Conservation (phyloP, 2,888 invertebrate species). For the Margaritifera margaritifera region DNA sequence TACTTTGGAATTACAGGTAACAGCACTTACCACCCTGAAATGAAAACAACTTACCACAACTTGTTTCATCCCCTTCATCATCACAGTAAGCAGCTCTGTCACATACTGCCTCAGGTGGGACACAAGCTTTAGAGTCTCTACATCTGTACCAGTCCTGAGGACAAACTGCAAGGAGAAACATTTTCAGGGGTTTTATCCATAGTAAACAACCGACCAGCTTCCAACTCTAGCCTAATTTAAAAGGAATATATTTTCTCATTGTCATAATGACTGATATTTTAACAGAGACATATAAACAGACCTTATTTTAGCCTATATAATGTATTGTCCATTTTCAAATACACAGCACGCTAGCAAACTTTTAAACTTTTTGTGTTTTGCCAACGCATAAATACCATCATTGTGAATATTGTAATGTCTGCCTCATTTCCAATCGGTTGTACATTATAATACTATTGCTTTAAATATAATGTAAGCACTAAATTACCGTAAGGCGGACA, state of each 20-base stretch:
- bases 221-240: too few relatives aligned
- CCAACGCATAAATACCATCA: not conserved
- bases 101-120: conserved; percentile 31
- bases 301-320: too few relatives aligned
- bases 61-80: conserved; percentile 44
- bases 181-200: not conserved
- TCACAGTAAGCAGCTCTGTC: conserved; percentile 43
- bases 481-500: conserved; percentile 55
- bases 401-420: too few relatives aligned
- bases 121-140: conserved; percentile 34
- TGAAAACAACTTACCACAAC: conserved; percentile 32
- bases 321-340: too few relatives aligned
- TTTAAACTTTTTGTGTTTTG: not conserved
- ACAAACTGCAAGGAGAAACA: conserved; percentile 33
- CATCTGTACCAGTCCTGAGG: conserved; percentile 33
- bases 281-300: too few relatives aligned
- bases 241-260: too few relatives aligned
- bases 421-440: too few relatives aligned
- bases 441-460: too few relatives aligned
- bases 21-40: not conserved
- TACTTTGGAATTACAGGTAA: too few relatives aligned
- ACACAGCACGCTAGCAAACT: too few relatives aligned
- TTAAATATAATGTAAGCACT: not conserved
- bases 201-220: too few relatives aligned
- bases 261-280: too few relatives aligned